phyloP scores from a whole-genome alignment of 2,888 invertebrate genomes.

The Pseudococcus jackbeardsleyi region DNA sequence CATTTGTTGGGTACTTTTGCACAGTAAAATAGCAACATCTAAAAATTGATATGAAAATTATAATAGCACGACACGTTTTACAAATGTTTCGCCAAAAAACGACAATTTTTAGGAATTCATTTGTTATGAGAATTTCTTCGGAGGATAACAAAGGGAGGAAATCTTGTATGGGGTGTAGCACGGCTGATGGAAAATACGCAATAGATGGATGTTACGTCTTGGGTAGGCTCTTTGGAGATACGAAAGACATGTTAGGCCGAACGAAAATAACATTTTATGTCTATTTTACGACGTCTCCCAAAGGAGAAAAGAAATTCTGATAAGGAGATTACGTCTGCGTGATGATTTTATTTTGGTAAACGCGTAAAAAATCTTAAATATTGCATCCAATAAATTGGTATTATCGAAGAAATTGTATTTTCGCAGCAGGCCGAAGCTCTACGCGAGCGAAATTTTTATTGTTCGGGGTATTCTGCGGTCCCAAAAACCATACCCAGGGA shows the following conservation, averaged over 20 bases:
- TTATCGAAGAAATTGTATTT: constrained; percentile 52
- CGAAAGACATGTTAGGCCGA: constrained; percentile 7
- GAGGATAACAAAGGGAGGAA: no score
- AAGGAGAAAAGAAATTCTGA: constrained; percentile 38
- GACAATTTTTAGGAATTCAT: no score
- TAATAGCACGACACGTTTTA: no score
- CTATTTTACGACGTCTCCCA: constrained; percentile 45
- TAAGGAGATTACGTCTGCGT: constrained; percentile 28
- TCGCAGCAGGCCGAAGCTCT: neutral
- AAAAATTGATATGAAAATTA: no score
- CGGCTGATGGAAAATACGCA: neutral
- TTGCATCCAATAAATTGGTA: constrained; percentile 48
- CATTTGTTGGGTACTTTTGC: no score
- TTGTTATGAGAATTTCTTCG: no score
- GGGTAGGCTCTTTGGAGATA: neutral
- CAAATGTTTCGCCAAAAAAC: no score
- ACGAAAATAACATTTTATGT: constrained; percentile 46
- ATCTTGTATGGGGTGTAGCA: no score
- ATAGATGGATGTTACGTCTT: neutral
- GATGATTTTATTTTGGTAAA: constrained; percentile 48
- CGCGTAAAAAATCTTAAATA: constrained; percentile 43
- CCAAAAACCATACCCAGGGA: neutral
- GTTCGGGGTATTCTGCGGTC: neutral
- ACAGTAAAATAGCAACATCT: no score
- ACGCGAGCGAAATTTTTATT: constrained; percentile 18